These are phyloP conservation scores for Trichopoda pennipes DNA, from an alignment of 2,888 invertebrate genomes.

Conservation along the genomic window DNA sequence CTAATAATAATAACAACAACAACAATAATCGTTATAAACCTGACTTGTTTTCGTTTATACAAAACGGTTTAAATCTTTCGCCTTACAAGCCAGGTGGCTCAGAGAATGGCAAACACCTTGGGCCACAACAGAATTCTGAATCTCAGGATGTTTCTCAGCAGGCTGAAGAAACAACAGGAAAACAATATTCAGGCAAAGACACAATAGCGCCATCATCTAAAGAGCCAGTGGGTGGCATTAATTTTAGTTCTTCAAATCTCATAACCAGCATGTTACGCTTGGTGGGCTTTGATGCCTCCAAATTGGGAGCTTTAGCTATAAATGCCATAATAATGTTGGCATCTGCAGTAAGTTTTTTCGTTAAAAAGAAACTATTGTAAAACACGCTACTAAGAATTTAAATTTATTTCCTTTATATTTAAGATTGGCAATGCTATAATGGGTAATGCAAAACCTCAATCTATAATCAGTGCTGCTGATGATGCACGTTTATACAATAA, in stretches of 20 bases:
- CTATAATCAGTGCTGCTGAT: not conserved
- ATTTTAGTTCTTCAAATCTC: constrained; percentile 72
- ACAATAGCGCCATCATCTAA: constrained; percentile 49
- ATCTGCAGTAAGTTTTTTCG: constrained; percentile 86
- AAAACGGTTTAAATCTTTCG: constrained; percentile 50
- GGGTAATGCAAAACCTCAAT: constrained; percentile 68
- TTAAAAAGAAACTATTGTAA: too few species aligned
- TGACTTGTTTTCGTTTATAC: constrained; percentile 73
- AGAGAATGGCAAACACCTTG: constrained; percentile 18
- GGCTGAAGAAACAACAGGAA: constrained; percentile 63
- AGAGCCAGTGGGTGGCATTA: constrained; percentile 47
- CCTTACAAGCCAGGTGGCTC: constrained; percentile 1
- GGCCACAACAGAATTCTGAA: constrained; percentile 48
- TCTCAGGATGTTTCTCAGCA: constrained; percentile 62
- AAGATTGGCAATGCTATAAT: constrained; percentile 77
- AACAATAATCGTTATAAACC: constrained; percentile 71
- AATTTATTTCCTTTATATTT: not conserved
- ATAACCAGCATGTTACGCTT: constrained; percentile 84
- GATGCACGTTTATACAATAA: constrained; percentile 30
- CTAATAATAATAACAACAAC: constrained; percentile 70
- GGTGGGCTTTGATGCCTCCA: constrained; percentile 88
- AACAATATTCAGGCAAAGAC: constrained; percentile 43
- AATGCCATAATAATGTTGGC: constrained; percentile 92
- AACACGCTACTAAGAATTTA: not conserved
- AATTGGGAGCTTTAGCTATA: constrained; percentile 90